Evolutionary conservation across 2,113 vertebrate species (phyloP).

Genomic region (Bubo bubo): DNA sequence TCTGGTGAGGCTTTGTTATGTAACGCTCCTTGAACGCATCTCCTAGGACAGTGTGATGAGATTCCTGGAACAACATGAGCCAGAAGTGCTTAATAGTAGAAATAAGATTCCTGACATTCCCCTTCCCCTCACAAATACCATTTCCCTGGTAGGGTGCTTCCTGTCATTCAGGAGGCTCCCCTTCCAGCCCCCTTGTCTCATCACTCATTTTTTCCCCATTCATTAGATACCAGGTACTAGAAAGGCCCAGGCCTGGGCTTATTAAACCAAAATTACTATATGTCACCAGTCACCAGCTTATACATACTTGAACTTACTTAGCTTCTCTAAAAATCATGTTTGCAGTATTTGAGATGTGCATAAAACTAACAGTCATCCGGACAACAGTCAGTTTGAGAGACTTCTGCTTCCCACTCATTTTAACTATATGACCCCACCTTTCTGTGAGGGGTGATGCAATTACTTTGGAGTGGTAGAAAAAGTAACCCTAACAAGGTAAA

Average conservation of each 20-base stretch:
- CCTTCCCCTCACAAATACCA: background rate
- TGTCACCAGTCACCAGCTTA: background rate
- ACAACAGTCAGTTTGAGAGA: background rate
- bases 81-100: background rate
- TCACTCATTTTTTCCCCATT: background rate
- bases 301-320: background rate
- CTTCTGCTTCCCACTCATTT: background rate
- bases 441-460: background rate
- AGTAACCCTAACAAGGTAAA: background rate
- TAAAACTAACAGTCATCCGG: background rate
- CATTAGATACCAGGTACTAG: background rate
- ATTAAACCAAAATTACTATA: background rate
- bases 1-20: slow-evolving; percentile 35
- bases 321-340: background rate
- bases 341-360: background rate
- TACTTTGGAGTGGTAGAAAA: background rate
- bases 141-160: background rate
- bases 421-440: background rate
- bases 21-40: slow-evolving; percentile 56
- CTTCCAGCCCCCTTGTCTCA: background rate
- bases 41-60: slow-evolving; percentile 70
- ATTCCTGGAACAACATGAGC: slow-evolving; percentile 13
- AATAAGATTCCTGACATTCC: background rate
- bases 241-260: background rate
- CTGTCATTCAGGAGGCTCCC: background rate